Evolutionary conservation across 2,797 vertebrate species (phyloP).

Genomic region (Anniella stebbinsi): DNA sequence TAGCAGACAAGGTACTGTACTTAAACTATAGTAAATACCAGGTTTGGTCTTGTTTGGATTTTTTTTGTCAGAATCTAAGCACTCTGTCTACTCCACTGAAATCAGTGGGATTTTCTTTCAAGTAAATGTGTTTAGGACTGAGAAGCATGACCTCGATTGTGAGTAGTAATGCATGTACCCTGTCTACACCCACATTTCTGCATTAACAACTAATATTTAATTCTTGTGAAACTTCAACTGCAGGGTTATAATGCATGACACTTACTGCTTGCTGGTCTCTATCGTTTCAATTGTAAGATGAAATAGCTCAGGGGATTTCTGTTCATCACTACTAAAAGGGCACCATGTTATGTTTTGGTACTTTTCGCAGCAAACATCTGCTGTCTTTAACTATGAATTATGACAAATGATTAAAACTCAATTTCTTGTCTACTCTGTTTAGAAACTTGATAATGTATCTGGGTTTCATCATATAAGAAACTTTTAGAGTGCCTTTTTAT

Average conservation of each 20-base stretch:
- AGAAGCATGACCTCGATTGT: conserved; percentile 27
- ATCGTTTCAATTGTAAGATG: conserved; percentile 71
- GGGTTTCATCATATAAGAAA: conserved; percentile 78
- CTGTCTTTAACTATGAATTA: conserved; percentile 66
- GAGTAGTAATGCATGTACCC: conserved; percentile 24
- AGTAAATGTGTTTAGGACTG: conserved; percentile 13
- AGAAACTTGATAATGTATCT: conserved; percentile 75
- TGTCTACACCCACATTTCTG: conserved; percentile 43
- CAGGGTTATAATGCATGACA: conserved; percentile 63
- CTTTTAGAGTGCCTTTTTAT: conserved; percentile 86
- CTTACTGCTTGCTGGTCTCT: conserved; percentile 38
- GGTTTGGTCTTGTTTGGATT: conserved; percentile 14
- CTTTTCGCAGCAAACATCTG: conserved; percentile 75
- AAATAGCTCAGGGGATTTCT: conserved; percentile 85
- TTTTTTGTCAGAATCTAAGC: background rate
- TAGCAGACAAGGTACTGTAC: conserved; percentile 11
- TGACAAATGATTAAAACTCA: conserved; percentile 69
- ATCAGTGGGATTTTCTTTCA: conserved; percentile 3
- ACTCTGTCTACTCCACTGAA: conserved; percentile 3
- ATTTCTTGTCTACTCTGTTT: conserved; percentile 73
- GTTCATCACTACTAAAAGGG: conserved; percentile 81
- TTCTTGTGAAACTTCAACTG: conserved; percentile 66
- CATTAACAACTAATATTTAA: conserved; percentile 28
- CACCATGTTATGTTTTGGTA: conserved; percentile 79
- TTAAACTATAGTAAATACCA: background rate